Evolutionary conservation across 2,797 vertebrate species (phyloP).

Genomic region (Glossophaga mutica): DNA sequence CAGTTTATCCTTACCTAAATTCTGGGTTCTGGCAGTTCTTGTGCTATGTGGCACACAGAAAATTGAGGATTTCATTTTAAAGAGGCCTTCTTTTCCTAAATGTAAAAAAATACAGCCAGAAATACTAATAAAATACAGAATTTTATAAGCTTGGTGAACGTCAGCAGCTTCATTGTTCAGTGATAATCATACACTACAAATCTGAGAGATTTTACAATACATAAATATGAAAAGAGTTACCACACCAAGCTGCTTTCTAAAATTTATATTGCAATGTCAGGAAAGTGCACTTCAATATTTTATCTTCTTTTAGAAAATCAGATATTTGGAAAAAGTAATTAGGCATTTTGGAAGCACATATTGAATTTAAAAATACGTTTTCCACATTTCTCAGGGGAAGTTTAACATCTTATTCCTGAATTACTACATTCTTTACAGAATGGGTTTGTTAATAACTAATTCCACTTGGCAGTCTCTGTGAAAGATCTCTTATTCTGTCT

Average conservation of each 20-base stretch:
- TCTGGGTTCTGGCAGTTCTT: neutral
- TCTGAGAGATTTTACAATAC: neutral
- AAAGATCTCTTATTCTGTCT: neutral
- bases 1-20: neutral
- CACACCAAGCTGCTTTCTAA: neutral
- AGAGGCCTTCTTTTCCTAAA: neutral
- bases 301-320: neutral
- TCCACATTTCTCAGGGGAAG: neutral
- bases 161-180: neutral
- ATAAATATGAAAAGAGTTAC: neutral
- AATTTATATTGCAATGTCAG: neutral
- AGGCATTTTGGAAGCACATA: neutral
- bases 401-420: neutral
- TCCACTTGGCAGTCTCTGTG: neutral
- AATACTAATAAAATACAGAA: neutral
- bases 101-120: neutral
- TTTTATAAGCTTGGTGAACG: neutral
- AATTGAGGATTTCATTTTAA: neutral
- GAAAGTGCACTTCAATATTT: neutral
- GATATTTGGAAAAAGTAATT: slow-evolving; percentile 33
- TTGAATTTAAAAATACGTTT: slow-evolving; percentile 37
- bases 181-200: neutral
- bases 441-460: neutral
- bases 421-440: neutral
- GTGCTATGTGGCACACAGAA: neutral